A percentile compares a stretch with the other conserved stretches of the same genome.
These are phyloP conservation scores for Eristalinus sepulchralis DNA, from an alignment of 2,888 invertebrate genomes.

Conservation along the genomic window DNA sequence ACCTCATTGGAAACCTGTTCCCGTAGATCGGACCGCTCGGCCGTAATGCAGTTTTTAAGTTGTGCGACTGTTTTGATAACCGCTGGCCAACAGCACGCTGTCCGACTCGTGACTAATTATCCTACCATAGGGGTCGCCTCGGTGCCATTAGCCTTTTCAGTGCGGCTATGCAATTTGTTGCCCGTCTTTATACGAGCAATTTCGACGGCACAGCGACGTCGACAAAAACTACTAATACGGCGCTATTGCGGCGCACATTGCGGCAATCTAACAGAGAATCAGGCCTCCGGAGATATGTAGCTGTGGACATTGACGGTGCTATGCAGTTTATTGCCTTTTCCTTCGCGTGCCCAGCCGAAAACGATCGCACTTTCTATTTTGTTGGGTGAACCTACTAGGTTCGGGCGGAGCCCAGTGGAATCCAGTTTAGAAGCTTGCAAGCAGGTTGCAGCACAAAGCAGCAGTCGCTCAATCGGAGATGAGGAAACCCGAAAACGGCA, in stretches of 20 bases:
- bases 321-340: slow-evolving; percentile 55
- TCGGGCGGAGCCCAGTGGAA: slow-evolving; percentile 41
- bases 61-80: slow-evolving; percentile 46
- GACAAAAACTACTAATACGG: slow-evolving; percentile 27
- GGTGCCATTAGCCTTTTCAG: slow-evolving; percentile 65
- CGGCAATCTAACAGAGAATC: slow-evolving; percentile 55
- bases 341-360: slow-evolving; percentile 52
- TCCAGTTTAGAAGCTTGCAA: slow-evolving; percentile 52
- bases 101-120: slow-evolving; percentile 67
- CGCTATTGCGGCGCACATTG: slow-evolving; percentile 49
- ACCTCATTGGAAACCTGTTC: slow-evolving; percentile 58
- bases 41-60: slow-evolving; percentile 34
- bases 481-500: slow-evolving; percentile 34
- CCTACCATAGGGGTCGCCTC: slow-evolving; percentile 60
- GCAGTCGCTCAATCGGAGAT: neutral
- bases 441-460: slow-evolving; percentile 40
- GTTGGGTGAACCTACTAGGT: slow-evolving; percentile 31
- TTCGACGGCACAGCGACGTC: slow-evolving; percentile 3
- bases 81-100: slow-evolving; percentile 40
- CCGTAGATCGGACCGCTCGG: slow-evolving; percentile 14
- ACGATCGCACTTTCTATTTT: slow-evolving; percentile 70
- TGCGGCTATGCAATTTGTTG: slow-evolving; percentile 62
- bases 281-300: slow-evolving; percentile 17
- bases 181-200: slow-evolving; percentile 46
- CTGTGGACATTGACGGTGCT: slow-evolving; percentile 31